These are phyloP conservation scores for Nebria brevicollis DNA, from an alignment of 2,888 invertebrate species.

Conservation along the genomic window DNA sequence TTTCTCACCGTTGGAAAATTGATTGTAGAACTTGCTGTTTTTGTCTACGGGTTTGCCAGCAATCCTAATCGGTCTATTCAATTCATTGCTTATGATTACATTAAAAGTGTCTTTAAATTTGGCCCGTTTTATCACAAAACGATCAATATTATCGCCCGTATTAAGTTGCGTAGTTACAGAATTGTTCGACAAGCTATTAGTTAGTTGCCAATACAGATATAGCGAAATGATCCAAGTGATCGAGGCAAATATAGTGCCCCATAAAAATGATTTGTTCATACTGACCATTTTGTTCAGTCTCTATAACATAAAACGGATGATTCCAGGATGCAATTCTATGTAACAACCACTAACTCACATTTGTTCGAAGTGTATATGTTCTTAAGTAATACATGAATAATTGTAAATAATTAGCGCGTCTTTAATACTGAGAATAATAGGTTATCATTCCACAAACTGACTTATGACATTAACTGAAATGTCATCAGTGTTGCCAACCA, in stretches of 20 bases:
- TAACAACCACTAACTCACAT: background rate
- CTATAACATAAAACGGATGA: background rate
- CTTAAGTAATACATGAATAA: background rate
- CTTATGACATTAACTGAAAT: constrained; percentile 34
- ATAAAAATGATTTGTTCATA: constrained; percentile 73
- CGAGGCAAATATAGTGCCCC: constrained; percentile 79
- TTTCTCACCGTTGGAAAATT: constrained; percentile 62
- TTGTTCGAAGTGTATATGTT: constrained; percentile 2
- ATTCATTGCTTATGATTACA: constrained; percentile 49
- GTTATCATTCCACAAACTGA: constrained; percentile 43
- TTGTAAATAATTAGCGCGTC: background rate
- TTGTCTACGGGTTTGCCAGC: constrained; percentile 25
- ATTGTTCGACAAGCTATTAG: constrained; percentile 56
- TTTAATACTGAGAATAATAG: constrained; percentile 32
- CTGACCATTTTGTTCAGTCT: constrained; percentile 54
- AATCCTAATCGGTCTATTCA: constrained; percentile 20
- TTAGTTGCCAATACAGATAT: constrained; percentile 75
- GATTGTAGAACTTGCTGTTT: constrained; percentile 52
- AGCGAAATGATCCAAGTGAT: constrained; percentile 78
- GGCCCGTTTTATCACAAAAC: background rate
- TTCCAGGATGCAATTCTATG: background rate
- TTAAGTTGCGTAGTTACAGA: constrained; percentile 55
- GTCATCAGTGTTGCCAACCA: constrained; percentile 19
- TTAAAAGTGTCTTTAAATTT: constrained; percentile 54
- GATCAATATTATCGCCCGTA: constrained; percentile 37